These are phyloP conservation scores for Avahi laniger DNA, from an alignment of 2,797 vertebrate genomes.

Conservation along the genomic window DNA sequence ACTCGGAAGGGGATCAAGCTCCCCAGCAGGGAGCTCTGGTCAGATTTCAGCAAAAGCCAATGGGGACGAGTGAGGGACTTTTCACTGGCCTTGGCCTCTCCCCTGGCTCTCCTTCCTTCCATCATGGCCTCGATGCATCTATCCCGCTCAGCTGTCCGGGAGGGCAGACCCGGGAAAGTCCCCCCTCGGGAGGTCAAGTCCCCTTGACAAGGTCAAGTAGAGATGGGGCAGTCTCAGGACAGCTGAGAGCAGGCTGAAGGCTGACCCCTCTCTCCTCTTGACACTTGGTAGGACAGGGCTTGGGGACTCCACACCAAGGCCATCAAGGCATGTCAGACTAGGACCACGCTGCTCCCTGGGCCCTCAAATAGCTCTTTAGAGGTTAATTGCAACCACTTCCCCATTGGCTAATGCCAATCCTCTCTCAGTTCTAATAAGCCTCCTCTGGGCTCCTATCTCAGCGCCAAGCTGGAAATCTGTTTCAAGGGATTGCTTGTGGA, in stretches of 20 bases:
- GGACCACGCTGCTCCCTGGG: rapidly evolving
- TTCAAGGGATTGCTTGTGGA: neutral
- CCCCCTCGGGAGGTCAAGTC: rapidly evolving
- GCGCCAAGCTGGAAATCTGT: neutral
- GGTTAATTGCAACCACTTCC: neutral
- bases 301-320: neutral
- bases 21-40: neutral
- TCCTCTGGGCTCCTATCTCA: neutral
- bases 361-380: neutral
- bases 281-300: neutral
- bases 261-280: neutral
- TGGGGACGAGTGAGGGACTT: rapidly evolving
- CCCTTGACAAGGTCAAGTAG: neutral
- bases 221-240: rapidly evolving
- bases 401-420: too few relatives aligned
- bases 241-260: neutral
- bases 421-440: neutral
- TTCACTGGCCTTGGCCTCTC: neutral
- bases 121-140: neutral
- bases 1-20: neutral
- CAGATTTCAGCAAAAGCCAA: neutral
- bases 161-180: neutral
- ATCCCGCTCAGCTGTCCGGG: neutral
- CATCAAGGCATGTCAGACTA: neutral
- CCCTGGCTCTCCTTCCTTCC: neutral